Evolutionary conservation across 37 sponge, comb jelly and placozoan genomes (phyloP).

Genomic region (Ephydatia muelleri): DNA sequence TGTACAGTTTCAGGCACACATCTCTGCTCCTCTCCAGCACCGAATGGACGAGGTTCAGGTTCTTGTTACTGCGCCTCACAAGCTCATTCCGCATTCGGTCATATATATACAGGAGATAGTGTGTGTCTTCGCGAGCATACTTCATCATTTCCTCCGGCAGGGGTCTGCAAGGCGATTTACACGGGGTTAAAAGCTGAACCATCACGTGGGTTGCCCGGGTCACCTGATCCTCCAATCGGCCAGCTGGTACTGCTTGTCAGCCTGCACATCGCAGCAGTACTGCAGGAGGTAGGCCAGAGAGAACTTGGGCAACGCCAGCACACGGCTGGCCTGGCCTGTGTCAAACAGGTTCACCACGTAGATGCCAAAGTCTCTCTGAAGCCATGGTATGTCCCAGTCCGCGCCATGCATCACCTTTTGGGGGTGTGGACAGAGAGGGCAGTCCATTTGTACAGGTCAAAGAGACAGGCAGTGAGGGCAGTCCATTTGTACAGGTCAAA

Average conservation of each 20-base stretch:
- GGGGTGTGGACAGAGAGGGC: no score
- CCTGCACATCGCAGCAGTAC: conserved; percentile 87
- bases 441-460: no score
- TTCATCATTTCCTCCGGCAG: conserved; percentile 86
- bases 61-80: conserved; percentile 58
- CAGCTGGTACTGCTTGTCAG: conserved; percentile 94
- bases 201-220: neutral
- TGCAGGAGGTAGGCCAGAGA: conserved; percentile 89
- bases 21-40: conserved; percentile 62
- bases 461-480: no score
- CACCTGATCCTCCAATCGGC: conserved; percentile 98
- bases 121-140: conserved; percentile 98
- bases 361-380: conserved; percentile 93
- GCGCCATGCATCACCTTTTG: conserved; percentile 96
- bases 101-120: conserved; percentile 94
- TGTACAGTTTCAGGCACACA: conserved; percentile 67
- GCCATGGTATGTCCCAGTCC: conserved; percentile 86
- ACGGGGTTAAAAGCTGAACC: neutral
- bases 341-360: conserved; percentile 98
- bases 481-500: no score
- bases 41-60: conserved; percentile 32
- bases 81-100: conserved; percentile 91
- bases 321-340: conserved; percentile 80
- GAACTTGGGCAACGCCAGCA: conserved; percentile 72
- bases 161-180: conserved; percentile 49